Evolutionary conservation across 2,888 invertebrate genomes (phyloP), one percentile per base, ranked within the genome.

Genomic region (Pachliopta kotzebuea): DNA sequence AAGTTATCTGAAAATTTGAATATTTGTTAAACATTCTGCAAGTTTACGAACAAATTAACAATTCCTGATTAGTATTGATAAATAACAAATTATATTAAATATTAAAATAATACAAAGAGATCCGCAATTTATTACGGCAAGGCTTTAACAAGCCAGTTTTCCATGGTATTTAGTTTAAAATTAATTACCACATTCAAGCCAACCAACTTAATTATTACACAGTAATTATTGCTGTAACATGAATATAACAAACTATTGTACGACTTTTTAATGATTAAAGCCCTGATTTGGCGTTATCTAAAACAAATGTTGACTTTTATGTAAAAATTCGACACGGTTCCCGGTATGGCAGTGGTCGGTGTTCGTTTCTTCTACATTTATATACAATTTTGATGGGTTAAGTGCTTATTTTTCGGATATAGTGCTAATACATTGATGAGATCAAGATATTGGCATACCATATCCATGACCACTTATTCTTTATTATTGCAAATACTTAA

Each of bases 251-350:
- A 65, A 65, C 56, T 60, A 52, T 53, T 26, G 21, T 52, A 45
- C 23, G 59, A 23, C 29, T 59, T n/a, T 63, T 60, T 52, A 64
- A 56, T 56, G 52, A 60, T 69, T 74, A 72, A 73, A 67, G 70
- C 71, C 74, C 73, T 71, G 77, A 79, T 78, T 76, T 70, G 69
- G 68, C 72, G 66, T 76, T 80, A 81, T 78, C 80, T 81, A 70
- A 73, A 79, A 74, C 76, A 79, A 84, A 83, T 79, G 80, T 82
- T 84, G 71, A 71, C 77, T 72, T 75, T 72, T 64, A 73, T 78
- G 77, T 72, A 71, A 74, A 73, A 72, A 76, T 74, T 71, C 68
- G 63, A 70, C 65, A 66, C 62, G 62, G 69, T 59, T 71, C 67
- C 62, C 71, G 68, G 70, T 67, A 65, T 65, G 66, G 69, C 68